Evolutionary conservation across 2,797 vertebrate genomes (phyloP), one percentile per base, ranked within the genome.

Genomic region (Alcedo atthis): DNA sequence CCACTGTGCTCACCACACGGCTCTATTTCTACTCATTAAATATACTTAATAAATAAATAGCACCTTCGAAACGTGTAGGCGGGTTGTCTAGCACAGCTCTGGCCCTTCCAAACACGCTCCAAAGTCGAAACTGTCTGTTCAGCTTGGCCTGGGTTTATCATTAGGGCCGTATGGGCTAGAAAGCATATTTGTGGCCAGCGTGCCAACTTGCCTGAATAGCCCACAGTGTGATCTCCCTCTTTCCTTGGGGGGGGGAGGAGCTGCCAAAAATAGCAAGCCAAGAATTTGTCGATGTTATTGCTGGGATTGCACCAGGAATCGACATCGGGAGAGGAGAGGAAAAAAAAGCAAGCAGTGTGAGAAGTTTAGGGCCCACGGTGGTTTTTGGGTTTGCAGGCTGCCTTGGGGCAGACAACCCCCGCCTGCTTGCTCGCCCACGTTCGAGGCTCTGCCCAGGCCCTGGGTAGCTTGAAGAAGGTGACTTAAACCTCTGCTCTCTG

Each of bases 241-340:
- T 85, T 71, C 68, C 80, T 85, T 64, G 69, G 71, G 76, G 69
- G 71, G 76, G 91, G 92, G 93, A 96, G 84, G 90, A 91, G 86
- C 83, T 94, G 96, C 96, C 95, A 97, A 96, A 96, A 97, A 97
- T 93, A 97, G 92, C 96, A 96, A 91, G 90, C 43, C 84, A 96
- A 91, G 94, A 96, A 97, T 95, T 95, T 91, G 24, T 67, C 85
- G 46, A 1, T 97, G 93, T 97, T 97, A 93, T 96, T 97, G 95
- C 95, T 97, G 94, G 93, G 93, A 95, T 93, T 85, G 88, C 82
- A 95, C 93, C 96, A 96, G 74, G 63, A 93, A 92, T 3, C 81
- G 95, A 93, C 90, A 83, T 94, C 80, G 85, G 85, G 88, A 77
- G 79, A 78, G 51, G 53, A 87, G n/a, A 70, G 73, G 32, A 33